Evolutionary conservation across 2,888 invertebrate species (phyloP), one percentile per base, ranked within the genome.

Genomic region (Chaetogeoica ovagalla): DNA sequence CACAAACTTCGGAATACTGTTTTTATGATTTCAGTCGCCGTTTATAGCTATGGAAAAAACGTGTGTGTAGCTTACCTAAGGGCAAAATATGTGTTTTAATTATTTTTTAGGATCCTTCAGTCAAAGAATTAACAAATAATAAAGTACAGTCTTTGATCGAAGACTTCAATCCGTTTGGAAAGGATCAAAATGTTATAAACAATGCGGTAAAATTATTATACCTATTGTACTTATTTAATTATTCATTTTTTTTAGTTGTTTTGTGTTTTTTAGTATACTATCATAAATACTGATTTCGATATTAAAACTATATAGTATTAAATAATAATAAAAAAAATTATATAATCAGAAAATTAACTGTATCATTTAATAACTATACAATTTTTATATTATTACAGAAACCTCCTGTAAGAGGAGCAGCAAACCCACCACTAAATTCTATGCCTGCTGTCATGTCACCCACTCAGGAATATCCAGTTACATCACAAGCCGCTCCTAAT

Each of bases 371-470:
- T 19, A 21, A 21, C 6, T 70, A 69, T 37, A 19, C 1, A 1
- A 39, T 39, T 59, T 71, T 11, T 70, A 59, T 70, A 52, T 82
- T 71, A 30, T 76, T 84, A 82, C 86, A 87, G 84, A 79, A 79
- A 79, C 79, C 79, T 55, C 69, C 79, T 57, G 87, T 87, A 2
- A 86, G 88, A 83, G 89, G 88, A 72, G 88, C 88, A 1, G 84
- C 88, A 5, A 89, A 88, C 85, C 88, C 89, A 66, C 89, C 90
- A 0, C 68, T 82, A 5, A 86, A 89, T 48, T 87, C 89, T 75
- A 92, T 93, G 86, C 93, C 94, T 63, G 94, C 94, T 0, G 92
- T 94, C 83, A 92, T 94, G 91, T 92, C 92, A 85, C 93, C 95
- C 17, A 91, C 91, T n/a, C 90, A 90, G 82, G 87, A 88, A 57